Conservation (phyloP, 2,113 vertebrate genomes). For the Spheniscus mendiculus region DNA sequence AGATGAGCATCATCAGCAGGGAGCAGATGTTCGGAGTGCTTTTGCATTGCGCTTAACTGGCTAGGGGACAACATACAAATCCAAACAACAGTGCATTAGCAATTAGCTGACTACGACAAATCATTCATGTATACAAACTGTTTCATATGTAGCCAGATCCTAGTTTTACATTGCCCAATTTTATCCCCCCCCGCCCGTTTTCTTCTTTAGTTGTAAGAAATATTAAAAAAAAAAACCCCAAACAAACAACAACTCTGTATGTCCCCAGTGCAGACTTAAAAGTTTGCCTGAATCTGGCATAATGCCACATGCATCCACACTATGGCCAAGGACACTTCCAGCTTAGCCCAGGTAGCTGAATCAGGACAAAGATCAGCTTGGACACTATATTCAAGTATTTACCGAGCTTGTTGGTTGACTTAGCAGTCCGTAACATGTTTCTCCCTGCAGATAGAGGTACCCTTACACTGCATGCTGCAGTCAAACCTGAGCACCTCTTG, state of each 20-base stretch:
- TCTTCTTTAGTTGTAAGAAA: neutral
- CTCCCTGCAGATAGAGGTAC: fast-evolving
- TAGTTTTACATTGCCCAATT: neutral
- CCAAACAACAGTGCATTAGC: neutral
- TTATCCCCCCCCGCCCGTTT: neutral
- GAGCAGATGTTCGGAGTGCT: neutral
- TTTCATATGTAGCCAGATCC: neutral
- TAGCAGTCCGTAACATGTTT: fast-evolving
- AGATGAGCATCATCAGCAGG: neutral
- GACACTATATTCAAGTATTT: neutral
- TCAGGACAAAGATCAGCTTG: neutral
- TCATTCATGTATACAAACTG: neutral
- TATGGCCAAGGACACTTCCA: fast-evolving
- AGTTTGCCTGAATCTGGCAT: fast-evolving
- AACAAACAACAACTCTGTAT: neutral
- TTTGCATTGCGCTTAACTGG: neutral
- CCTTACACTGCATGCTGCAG: fast-evolving
- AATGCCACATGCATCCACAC: fast-evolving
- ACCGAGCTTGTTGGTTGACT: fast-evolving
- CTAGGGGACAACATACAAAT: neutral
- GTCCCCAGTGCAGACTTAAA: fast-evolving
- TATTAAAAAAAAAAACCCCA: no score
- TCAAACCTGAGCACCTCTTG: neutral
- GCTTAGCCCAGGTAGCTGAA: neutral
- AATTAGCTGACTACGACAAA: neutral